A percentile compares a stretch with the other conserved stretches of the same genome.
Evolutionary conservation across 2,797 vertebrate genomes (phyloP).

Genomic region (Pangasius djambal): DNA sequence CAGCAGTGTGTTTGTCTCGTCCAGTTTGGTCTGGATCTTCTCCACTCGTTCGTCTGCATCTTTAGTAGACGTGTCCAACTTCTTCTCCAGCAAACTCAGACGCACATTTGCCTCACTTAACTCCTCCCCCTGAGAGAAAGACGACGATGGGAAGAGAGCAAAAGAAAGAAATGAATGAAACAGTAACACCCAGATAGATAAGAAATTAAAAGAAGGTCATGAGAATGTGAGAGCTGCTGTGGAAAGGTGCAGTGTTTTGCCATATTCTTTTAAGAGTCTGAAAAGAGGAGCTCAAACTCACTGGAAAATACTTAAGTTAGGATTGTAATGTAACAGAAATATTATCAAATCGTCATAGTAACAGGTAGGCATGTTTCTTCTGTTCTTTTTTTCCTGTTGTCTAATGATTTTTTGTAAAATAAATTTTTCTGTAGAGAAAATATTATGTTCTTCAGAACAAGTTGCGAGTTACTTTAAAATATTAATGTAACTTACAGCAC

Average conservation of each 20-base stretch:
- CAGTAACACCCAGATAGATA: no score
- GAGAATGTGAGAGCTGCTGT: no score
- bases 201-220: no score
- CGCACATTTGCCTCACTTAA: constrained; percentile 92
- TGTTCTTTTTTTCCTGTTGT: not conserved
- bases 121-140: constrained; percentile 85
- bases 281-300: not conserved
- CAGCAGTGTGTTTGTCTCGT: constrained; percentile 87
- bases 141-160: not conserved
- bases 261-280: not conserved
- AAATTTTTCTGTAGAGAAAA: not conserved
- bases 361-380: not conserved
- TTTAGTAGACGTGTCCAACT: constrained; percentile 92
- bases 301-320: not conserved
- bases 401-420: not conserved
- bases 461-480: not conserved
- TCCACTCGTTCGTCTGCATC: constrained; percentile 93
- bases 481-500: not conserved
- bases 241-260: no score
- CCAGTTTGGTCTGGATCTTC: constrained; percentile 91
- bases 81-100: constrained; percentile 95
- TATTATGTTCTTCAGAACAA: not conserved
- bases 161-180: not conserved
- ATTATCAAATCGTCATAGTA: not conserved
- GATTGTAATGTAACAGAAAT: not conserved